Evolutionary conservation across 2,113 vertebrate species (phyloP).

Genomic region (Xiphophorus hellerii): DNA sequence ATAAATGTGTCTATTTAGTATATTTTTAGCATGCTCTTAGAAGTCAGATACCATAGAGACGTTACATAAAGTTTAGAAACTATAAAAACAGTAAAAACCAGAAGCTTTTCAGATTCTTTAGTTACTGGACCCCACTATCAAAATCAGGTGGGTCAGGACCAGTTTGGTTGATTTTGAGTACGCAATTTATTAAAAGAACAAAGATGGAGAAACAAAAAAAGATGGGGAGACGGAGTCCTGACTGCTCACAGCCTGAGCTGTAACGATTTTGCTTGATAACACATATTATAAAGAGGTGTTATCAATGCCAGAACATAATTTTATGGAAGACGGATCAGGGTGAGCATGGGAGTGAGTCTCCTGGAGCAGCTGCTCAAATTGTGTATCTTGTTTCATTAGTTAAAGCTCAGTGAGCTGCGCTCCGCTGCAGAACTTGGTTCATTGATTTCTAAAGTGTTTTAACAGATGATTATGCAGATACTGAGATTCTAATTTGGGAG

Average conservation of each 20-base stretch:
- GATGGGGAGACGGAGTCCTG: neutral
- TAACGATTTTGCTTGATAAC: too few relatives aligned
- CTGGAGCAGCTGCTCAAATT: neutral
- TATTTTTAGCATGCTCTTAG: too few relatives aligned
- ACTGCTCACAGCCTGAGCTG: neutral
- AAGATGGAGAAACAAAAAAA: too few relatives aligned
- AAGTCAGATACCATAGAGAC: too few relatives aligned
- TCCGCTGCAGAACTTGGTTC: constrained; percentile 1
- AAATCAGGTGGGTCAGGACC: neutral
- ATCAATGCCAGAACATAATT: neutral
- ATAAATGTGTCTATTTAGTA: too few relatives aligned
- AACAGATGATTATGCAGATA: neutral
- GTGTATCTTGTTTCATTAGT: neutral
- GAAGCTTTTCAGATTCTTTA: neutral
- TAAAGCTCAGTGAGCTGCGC: neutral
- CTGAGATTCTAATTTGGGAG: neutral
- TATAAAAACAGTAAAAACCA: neutral
- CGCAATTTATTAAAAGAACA: too few relatives aligned
- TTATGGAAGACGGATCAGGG: neutral
- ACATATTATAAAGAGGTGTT: neutral
- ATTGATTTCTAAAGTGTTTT: constrained; percentile 23
- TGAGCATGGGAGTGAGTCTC: neutral
- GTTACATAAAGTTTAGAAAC: neutral
- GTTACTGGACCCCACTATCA: neutral
- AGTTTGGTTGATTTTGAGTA: too few relatives aligned